A percentile compares a stretch with the other conserved stretches of the same genome.
Evolutionary conservation across 2,888 invertebrate species (phyloP).

Genomic region (Apoda limacodes): DNA sequence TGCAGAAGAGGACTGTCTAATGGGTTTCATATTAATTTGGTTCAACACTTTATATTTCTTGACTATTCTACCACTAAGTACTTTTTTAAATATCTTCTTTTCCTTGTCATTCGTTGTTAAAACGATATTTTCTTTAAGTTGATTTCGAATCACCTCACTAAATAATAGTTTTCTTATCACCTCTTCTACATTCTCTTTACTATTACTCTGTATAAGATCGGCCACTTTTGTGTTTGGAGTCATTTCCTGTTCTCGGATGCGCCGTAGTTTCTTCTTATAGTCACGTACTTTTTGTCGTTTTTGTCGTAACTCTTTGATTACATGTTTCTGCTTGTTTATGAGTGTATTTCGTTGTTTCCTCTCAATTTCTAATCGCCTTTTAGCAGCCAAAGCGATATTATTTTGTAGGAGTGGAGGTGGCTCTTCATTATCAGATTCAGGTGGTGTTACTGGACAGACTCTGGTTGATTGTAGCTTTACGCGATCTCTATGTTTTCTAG

Average conservation of each 20-base stretch:
- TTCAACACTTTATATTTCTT: slow-evolving; percentile 10
- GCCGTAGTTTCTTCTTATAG: slow-evolving; percentile 8
- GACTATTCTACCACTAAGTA: slow-evolving; percentile 6
- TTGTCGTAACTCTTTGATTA: slow-evolving; percentile 10
- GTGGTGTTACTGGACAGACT: slow-evolving; percentile 7
- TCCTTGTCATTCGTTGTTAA: slow-evolving; percentile 2
- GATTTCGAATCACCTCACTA: slow-evolving; percentile 16
- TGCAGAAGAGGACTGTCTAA: slow-evolving; percentile 9
- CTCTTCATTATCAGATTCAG: slow-evolving; percentile 13
- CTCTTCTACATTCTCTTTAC: slow-evolving; percentile 15
- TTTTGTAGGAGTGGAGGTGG: slow-evolving; percentile 12
- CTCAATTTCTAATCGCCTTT: slow-evolving; percentile 12
- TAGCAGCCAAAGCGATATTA: slow-evolving; percentile 12
- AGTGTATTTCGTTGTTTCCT: slow-evolving; percentile 11
- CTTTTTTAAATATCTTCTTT: slow-evolving; percentile 8
- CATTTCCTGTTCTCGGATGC: too few relatives aligned
- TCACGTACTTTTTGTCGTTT: slow-evolving; percentile 7
- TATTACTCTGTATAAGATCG: slow-evolving; percentile 15
- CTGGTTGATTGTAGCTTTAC: slow-evolving; percentile 14
- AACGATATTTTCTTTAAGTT: slow-evolving; percentile 19
- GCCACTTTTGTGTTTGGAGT: slow-evolving; percentile 15
- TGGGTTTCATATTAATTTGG: slow-evolving; percentile 19
- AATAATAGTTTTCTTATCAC: too few relatives aligned
- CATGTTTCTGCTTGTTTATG: slow-evolving; percentile 5
- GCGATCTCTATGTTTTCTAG: slow-evolving; percentile 14